Conservation (phyloP, 2,888 invertebrate species). For the Drosophila maculinotata region DNA sequence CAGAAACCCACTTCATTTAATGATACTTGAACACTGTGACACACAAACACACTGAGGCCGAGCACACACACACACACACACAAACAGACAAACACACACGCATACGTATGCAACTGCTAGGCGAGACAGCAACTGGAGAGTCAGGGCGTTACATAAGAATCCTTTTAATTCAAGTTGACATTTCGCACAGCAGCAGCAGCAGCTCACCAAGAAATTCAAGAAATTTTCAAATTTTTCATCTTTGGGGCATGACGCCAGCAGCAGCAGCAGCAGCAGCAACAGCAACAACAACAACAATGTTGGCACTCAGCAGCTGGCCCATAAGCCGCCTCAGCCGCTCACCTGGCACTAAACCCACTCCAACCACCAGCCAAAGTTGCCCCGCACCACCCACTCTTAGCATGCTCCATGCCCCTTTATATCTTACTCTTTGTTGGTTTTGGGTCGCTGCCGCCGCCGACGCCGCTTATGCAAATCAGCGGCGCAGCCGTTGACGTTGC, state of each 20-base stretch:
- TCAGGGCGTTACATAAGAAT: slow-evolving; percentile 78
- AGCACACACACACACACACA: slow-evolving; percentile 44
- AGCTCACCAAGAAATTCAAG: slow-evolving; percentile 72
- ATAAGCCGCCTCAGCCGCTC: slow-evolving; percentile 47
- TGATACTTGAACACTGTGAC: slow-evolving; percentile 83
- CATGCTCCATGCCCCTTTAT: slow-evolving; percentile 23
- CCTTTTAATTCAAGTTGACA: slow-evolving; percentile 83
- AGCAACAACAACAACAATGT: slow-evolving; percentile 65
- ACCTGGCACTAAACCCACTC: slow-evolving; percentile 45
- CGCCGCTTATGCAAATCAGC: slow-evolving; percentile 83
- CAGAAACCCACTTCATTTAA: slow-evolving; percentile 84
- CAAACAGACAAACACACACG: slow-evolving; percentile 13
- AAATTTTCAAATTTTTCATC: slow-evolving; percentile 82
- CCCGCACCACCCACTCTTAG: too few relatives aligned
- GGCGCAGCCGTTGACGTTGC: slow-evolving; percentile 42
- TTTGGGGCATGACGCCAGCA: slow-evolving; percentile 66
- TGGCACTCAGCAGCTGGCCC: slow-evolving; percentile 70
- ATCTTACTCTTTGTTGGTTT: slow-evolving; percentile 65
- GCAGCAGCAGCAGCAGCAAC: slow-evolving; percentile 12
- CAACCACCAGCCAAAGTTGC: slow-evolving; percentile 1
- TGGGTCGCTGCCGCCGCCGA: slow-evolving; percentile 60
- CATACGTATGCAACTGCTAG: slow-evolving; percentile 27
- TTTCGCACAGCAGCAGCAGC: slow-evolving; percentile 69
- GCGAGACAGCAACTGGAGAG: slow-evolving; percentile 57
- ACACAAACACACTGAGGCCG: slow-evolving; percentile 78